Evolutionary conservation across 2,113 vertebrate species (phyloP).

Genomic region (Lagopus muta): DNA sequence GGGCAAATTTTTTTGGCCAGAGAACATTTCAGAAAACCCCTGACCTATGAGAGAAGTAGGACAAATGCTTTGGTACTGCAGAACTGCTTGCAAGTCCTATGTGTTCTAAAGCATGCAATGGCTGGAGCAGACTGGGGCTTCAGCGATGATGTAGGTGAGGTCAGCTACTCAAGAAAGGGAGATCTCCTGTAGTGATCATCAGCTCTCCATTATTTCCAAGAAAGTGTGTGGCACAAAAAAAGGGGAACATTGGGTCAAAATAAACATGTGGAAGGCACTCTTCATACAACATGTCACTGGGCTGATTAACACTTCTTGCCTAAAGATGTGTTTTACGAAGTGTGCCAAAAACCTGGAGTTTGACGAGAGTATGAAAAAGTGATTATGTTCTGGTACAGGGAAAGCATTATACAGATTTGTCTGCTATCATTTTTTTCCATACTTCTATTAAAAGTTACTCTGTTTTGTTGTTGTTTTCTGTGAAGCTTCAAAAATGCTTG

Average conservation of each 20-base stretch:
- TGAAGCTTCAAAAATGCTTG: background rate
- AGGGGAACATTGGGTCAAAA: background rate
- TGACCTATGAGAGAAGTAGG: background rate
- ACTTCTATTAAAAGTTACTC: background rate
- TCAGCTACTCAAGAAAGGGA: background rate
- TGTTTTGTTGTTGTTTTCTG: background rate
- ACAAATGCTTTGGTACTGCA: background rate
- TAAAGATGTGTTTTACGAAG: background rate
- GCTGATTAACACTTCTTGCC: background rate
- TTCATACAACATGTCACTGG: background rate
- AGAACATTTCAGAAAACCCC: rapidly evolving
- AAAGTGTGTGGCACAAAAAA: background rate
- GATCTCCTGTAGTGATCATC: background rate
- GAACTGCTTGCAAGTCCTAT: background rate
- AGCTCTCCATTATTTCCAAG: background rate
- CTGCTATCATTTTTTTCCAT: background rate
- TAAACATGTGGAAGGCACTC: rapidly evolving
- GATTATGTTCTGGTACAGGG: background rate
- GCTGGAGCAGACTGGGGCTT: background rate
- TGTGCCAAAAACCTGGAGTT: background rate
- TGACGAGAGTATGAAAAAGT: background rate
- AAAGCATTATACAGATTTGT: background rate
- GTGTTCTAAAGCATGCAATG: background rate
- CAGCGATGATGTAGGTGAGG: rapidly evolving
- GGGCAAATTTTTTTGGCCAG: background rate